Percentiles rank a stretch among this genome's conserved stretches.
phyloP scores from a whole-genome alignment of 2,797 vertebrate genomes.

The Enteromius unitaeniatus region DNA sequence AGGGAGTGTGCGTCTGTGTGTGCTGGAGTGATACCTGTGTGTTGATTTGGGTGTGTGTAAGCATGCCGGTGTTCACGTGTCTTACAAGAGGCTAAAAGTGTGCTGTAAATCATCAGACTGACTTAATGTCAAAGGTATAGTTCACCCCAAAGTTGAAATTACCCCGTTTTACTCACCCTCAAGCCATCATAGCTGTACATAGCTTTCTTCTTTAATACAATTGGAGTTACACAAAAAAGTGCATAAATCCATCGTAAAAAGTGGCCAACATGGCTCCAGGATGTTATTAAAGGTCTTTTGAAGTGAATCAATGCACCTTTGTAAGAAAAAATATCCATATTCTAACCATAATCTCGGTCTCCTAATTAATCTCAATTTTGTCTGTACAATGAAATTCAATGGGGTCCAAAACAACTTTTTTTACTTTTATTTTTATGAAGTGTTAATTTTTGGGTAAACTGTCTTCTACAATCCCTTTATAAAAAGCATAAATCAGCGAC shows the following conservation, averaged over 20 bases:
- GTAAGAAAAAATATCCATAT: not conserved
- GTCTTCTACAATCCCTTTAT: not conserved
- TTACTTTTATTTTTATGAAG: not conserved
- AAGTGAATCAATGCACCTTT: not conserved
- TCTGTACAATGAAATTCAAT: not conserved
- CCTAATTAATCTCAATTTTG: not conserved
- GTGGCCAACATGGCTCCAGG: not conserved
- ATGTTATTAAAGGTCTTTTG: not conserved
- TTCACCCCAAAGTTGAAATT: not conserved
- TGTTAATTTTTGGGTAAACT: not conserved
- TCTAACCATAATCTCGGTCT: not conserved
- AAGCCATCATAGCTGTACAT: not conserved
- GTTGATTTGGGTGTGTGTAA: slow-evolving; percentile 29
- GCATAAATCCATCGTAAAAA: not conserved
- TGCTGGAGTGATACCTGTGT: slow-evolving; percentile 24
- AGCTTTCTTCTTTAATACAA: not conserved
- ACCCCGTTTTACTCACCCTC: not conserved
- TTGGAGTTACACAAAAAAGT: not conserved
- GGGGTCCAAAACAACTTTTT: not conserved
- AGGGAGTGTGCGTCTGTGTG: slow-evolving; percentile 42
- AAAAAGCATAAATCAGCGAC: not conserved
- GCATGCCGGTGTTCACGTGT: slow-evolving; percentile 14
- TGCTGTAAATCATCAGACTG: not conserved
- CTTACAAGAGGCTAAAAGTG: not conserved
- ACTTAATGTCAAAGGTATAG: not conserved